Conservation (phyloP, 2,797 vertebrate species). For the Cottoperca gobio region DNA sequence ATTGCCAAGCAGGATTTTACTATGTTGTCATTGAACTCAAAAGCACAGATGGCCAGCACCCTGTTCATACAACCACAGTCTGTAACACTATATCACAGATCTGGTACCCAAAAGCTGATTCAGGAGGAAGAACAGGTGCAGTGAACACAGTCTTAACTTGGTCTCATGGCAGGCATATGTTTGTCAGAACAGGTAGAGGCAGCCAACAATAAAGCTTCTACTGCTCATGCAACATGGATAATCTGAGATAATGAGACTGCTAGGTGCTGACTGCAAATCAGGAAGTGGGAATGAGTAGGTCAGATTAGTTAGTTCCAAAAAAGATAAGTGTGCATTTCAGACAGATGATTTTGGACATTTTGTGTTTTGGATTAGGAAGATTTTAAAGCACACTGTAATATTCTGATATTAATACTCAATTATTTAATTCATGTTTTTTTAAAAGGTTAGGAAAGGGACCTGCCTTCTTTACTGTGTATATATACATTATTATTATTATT, state of each 20-base stretch:
- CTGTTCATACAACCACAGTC: neutral
- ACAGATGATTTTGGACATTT: neutral
- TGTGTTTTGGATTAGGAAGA: neutral
- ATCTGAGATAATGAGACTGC: neutral
- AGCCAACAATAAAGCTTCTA: neutral
- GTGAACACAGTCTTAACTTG: neutral
- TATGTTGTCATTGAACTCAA: neutral
- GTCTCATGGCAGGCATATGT: neutral
- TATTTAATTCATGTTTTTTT: neutral
- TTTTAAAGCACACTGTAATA: neutral
- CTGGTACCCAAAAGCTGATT: neutral
- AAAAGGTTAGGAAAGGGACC: neutral
- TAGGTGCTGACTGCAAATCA: neutral
- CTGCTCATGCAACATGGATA: neutral
- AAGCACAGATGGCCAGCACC: slow-evolving; percentile 4
- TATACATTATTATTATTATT: neutral
- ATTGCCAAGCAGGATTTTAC: slow-evolving; percentile 1
- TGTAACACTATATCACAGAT: neutral
- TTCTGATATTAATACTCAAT: neutral
- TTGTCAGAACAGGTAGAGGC: neutral
- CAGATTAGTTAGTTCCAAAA: neutral
- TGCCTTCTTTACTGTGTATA: neutral
- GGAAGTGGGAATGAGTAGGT: neutral
- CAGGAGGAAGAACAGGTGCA: neutral
- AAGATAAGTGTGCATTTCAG: neutral